phyloP scores from a whole-genome alignment of 2,113 vertebrate genomes.

The Tapirus terrestris region DNA sequence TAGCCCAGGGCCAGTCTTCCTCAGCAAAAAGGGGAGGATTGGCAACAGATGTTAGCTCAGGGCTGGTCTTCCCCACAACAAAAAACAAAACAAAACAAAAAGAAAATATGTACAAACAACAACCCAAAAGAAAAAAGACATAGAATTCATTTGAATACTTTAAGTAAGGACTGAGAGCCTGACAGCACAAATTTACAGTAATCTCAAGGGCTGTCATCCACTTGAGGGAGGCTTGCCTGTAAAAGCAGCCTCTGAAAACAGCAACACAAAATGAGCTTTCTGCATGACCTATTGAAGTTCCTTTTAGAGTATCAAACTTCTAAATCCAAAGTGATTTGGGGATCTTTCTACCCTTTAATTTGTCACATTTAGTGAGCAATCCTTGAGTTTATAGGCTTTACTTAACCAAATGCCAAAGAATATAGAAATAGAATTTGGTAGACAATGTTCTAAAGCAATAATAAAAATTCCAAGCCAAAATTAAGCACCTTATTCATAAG shows the following conservation, averaged over 20 bases:
- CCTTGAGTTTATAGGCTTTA: neutral
- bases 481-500: neutral
- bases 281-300: neutral
- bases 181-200: neutral
- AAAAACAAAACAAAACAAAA: too few species aligned
- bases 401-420: constrained; percentile 28
- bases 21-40: too few species aligned
- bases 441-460: constrained; percentile 14
- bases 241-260: neutral
- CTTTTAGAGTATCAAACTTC: neutral
- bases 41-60: too few species aligned
- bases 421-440: neutral
- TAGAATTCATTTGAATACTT: neutral
- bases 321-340: neutral
- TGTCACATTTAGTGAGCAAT: neutral
- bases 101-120: constrained; percentile 23
- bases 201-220: neutral
- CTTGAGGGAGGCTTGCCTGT: neutral
- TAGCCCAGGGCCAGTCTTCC: too few species aligned
- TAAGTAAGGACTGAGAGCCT: neutral
- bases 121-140: neutral
- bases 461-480: neutral
- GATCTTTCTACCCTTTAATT: neutral
- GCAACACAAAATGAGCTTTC: neutral
- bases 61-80: too few species aligned